Evolutionary conservation across 2,888 invertebrate genomes (phyloP).

Genomic region (Phyllotreta striolata): DNA sequence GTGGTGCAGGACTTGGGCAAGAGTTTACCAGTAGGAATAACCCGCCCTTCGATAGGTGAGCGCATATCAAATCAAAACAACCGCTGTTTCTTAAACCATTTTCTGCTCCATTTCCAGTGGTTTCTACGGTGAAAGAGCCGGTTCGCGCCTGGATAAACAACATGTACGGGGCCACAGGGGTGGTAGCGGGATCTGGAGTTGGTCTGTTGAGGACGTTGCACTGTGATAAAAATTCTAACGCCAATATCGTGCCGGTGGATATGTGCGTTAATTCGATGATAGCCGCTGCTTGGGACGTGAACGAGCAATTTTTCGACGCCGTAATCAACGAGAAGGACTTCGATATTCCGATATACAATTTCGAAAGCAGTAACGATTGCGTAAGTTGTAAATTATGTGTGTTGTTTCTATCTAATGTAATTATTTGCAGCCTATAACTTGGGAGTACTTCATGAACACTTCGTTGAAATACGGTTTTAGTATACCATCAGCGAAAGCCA

Average conservation of each 20-base stretch:
- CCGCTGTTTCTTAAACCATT: neutral
- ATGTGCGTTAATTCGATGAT: constrained; percentile 84
- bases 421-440: constrained; percentile 70
- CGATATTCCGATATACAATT: constrained; percentile 81
- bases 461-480: constrained; percentile 66
- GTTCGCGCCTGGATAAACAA: constrained; percentile 90
- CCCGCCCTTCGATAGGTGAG: constrained; percentile 85
- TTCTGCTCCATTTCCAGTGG: constrained; percentile 60
- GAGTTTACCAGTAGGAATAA: constrained; percentile 81
- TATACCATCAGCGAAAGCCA: constrained; percentile 70
- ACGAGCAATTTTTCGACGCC: constrained; percentile 25
- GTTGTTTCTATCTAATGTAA: neutral
- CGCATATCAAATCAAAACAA: neutral
- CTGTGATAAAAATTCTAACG: constrained; percentile 71
- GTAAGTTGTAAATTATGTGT: constrained; percentile 24
- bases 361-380: constrained; percentile 83
- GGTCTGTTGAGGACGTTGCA: constrained; percentile 80
- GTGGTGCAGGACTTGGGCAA: constrained; percentile 71
- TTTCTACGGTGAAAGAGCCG: constrained; percentile 60
- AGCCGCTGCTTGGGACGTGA: constrained; percentile 76
- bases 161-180: constrained; percentile 86
- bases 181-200: constrained; percentile 76
- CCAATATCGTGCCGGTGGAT: constrained; percentile 82
- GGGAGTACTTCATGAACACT: constrained; percentile 72
- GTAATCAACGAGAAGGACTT: constrained; percentile 40